Evolutionary conservation across 2,113 vertebrate genomes (phyloP).

Genomic region (Myotis lucifugus): DNA sequence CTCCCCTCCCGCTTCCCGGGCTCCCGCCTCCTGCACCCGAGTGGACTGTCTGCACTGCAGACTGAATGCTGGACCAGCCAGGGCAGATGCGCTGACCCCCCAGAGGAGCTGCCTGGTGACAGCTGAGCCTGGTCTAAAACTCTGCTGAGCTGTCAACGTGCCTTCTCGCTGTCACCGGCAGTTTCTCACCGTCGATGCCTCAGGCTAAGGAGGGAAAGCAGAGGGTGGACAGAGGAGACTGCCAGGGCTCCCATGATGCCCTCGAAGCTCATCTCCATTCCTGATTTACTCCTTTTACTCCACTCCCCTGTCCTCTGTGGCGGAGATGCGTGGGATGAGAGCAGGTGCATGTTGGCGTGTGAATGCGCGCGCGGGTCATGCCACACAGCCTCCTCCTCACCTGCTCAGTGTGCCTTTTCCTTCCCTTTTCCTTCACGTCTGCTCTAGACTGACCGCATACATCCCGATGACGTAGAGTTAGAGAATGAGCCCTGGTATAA

Average conservation of each 20-base stretch:
- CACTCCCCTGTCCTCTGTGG: constrained; percentile 44
- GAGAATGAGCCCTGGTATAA: constrained; percentile 99
- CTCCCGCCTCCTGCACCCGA: not conserved
- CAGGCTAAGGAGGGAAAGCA: not conserved
- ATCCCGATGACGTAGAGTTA: constrained; percentile 99
- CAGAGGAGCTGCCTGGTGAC: not conserved
- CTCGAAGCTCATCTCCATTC: constrained; percentile 58
- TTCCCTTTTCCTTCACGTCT: constrained; percentile 87
- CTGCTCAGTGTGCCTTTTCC: constrained; percentile 88
- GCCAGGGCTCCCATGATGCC: not conserved
- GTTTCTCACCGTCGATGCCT: not conserved
- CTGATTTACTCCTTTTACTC: constrained; percentile 67
- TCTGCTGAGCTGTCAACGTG: not conserved
- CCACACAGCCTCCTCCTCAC: constrained; percentile 81
- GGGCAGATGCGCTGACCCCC: not conserved
- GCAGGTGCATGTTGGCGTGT: constrained; percentile 60
- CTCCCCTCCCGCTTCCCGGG: not conserved
- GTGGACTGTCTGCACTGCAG: not conserved
- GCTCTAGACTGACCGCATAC: constrained; percentile 94
- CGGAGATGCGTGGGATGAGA: constrained; percentile 28
- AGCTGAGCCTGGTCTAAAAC: not conserved
- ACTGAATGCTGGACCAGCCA: not conserved
- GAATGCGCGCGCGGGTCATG: constrained; percentile 64
- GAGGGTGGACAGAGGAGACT: not conserved
- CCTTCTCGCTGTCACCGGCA: not conserved